Conservation (phyloP, 2,113 vertebrate species). For the Dipodomys merriami region DNA sequence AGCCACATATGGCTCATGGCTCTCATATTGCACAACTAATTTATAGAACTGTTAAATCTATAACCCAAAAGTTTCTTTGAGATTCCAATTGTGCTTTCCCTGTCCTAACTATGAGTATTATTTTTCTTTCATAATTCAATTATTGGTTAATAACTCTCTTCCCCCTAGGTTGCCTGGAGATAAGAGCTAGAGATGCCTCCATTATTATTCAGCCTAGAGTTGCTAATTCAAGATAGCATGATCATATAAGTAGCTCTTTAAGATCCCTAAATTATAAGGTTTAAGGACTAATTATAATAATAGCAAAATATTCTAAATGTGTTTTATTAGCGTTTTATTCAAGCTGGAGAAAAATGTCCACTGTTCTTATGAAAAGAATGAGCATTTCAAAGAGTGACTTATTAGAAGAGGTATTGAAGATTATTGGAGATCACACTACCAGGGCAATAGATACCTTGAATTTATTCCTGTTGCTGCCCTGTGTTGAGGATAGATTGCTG, state of each 20-base stretch:
- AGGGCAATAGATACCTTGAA: neutral
- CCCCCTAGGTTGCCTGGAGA: neutral
- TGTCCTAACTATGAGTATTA: neutral
- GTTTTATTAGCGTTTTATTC: neutral
- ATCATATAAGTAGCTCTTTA: neutral
- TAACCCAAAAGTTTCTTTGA: neutral
- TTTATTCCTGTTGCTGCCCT: neutral
- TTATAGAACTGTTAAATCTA: neutral
- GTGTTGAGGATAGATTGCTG: neutral
- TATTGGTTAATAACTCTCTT: neutral
- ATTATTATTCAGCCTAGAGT: neutral
- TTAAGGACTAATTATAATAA: neutral
- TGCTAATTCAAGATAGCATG: neutral
- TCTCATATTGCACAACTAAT: neutral
- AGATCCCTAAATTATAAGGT: neutral
- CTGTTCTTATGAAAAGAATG: neutral
- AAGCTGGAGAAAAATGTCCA: neutral
- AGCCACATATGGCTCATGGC: neutral
- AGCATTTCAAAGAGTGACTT: neutral
- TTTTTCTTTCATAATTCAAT: neutral
- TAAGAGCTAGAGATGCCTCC: neutral
- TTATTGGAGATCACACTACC: neutral
- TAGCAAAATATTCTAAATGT: neutral
- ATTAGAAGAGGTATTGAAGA: neutral
- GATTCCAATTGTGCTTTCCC: neutral